These are phyloP conservation scores for Monopterus albus DNA, from an alignment of 2,113 vertebrate genomes.

Conservation along the genomic window DNA sequence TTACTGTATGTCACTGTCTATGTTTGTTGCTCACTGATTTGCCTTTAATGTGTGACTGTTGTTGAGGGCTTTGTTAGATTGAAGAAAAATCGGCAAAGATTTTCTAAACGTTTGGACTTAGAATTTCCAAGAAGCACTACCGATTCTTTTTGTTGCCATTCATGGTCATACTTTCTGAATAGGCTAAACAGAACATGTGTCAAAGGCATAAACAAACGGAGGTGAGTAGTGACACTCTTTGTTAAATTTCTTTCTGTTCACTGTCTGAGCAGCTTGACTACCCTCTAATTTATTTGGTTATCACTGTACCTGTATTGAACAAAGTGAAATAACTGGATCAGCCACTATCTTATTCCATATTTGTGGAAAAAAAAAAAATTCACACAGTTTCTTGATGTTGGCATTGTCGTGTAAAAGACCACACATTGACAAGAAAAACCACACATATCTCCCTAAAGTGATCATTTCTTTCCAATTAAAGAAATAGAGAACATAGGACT, in stretches of 20 bases:
- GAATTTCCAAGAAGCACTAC: not conserved
- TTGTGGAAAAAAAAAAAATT: conserved; percentile 26
- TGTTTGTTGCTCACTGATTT: too few relatives aligned
- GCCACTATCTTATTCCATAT: not conserved
- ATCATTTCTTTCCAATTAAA: conserved; percentile 49
- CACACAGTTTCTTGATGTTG: conserved; percentile 38
- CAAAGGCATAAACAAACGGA: not conserved
- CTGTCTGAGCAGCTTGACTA: conserved; percentile 11
- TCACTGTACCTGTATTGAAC: conserved; percentile 5
- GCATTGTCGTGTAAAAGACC: conserved; percentile 62
- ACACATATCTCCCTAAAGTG: conserved; percentile 26
- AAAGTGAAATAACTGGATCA: not conserved
- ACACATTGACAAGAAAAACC: conserved; percentile 36
- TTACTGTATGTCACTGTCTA: too few relatives aligned
- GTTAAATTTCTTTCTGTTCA: too few relatives aligned
- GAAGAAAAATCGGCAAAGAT: too few relatives aligned
- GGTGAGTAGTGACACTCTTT: not conserved
- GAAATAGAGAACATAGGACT: conserved; percentile 24
- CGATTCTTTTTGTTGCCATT: not conserved
- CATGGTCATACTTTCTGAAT: conserved; percentile 4
- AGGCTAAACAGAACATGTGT: not conserved
- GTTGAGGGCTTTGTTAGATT: too few relatives aligned
- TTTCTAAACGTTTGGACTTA: too few relatives aligned
- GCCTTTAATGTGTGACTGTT: too few relatives aligned
- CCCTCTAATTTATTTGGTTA: not conserved